A percentile compares a stretch with the other conserved stretches of the same genome.
Conservation (phyloP, 2,888 invertebrate genomes). For the Drepanosiphum platanoidis region DNA sequence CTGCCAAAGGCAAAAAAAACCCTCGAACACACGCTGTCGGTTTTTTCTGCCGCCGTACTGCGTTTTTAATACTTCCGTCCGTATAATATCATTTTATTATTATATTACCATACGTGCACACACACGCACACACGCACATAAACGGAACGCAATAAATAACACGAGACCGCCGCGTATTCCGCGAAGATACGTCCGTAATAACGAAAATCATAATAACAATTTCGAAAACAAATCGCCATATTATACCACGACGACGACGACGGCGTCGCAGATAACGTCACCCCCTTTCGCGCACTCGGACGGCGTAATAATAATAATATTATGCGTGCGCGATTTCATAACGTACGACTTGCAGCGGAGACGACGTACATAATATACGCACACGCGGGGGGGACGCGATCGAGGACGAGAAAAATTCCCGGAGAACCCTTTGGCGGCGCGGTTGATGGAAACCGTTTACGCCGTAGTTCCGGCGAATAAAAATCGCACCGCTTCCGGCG, state of each 20-base stretch:
- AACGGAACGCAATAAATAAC: neutral
- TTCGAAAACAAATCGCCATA: neutral
- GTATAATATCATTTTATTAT: neutral
- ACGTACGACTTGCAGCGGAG: no score
- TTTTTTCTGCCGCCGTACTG: no score
- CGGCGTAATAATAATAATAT: neutral
- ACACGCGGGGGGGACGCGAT: neutral
- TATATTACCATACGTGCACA: neutral
- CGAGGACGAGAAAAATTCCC: slow-evolving; percentile 9
- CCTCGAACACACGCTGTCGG: no score
- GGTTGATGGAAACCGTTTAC: slow-evolving; percentile 9
- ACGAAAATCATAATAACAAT: neutral
- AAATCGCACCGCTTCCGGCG: no score
- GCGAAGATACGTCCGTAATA: neutral
- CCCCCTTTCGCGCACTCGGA: neutral
- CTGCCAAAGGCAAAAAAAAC: no score
- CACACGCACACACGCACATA: no score
- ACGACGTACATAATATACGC: neutral
- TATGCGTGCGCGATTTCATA: neutral
- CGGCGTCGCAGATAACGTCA: neutral
- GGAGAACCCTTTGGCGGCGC: slow-evolving; percentile 33
- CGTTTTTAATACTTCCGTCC: neutral
- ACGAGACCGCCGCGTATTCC: neutral
- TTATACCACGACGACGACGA: neutral
- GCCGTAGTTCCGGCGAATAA: neutral